Percentiles rank a stretch among this genome's conserved stretches.
Evolutionary conservation across 2,113 vertebrate genomes (phyloP).

Genomic region (Spea multiplicata): DNA sequence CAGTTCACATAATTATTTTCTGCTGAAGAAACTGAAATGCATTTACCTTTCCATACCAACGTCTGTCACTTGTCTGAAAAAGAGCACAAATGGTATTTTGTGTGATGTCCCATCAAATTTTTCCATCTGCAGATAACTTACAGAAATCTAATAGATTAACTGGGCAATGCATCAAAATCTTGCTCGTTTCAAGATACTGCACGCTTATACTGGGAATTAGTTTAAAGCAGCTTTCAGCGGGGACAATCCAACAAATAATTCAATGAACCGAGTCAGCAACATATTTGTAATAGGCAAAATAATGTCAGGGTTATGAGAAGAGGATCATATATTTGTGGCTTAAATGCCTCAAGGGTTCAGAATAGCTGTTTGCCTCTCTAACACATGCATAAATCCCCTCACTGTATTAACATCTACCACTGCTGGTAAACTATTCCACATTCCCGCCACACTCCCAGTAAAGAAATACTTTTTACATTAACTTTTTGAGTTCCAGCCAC

Average conservation of each 20-base stretch:
- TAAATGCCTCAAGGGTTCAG: too few relatives aligned
- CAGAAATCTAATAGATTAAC: constrained; percentile 29
- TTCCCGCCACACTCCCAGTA: too few relatives aligned
- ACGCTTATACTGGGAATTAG: constrained; percentile 7
- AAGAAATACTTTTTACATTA: too few relatives aligned
- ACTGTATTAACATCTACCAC: too few relatives aligned
- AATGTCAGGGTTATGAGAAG: too few relatives aligned
- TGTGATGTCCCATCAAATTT: constrained; percentile 30
- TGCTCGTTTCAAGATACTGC: constrained; percentile 18
- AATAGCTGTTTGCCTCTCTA: too few relatives aligned
- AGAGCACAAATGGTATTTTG: constrained; percentile 26
- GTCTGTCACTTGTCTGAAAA: constrained; percentile 24
- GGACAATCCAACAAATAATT: neutral
- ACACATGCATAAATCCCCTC: too few relatives aligned
- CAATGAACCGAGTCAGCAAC: too few relatives aligned
- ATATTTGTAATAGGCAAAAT: too few relatives aligned
- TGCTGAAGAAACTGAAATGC: constrained; percentile 13
- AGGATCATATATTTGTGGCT: too few relatives aligned
- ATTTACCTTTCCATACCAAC: constrained; percentile 29
- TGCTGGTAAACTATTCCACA: too few relatives aligned
- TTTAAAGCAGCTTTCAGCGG: neutral
- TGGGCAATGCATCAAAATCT: constrained; percentile 19
- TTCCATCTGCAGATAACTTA: constrained; percentile 4
- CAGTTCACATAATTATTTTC: constrained; percentile 37
- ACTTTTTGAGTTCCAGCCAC: too few relatives aligned